A percentile compares a stretch with the other conserved stretches of the same genome.
Conservation (phyloP, 2,888 invertebrate species). For the Eupithecia abbreviata region DNA sequence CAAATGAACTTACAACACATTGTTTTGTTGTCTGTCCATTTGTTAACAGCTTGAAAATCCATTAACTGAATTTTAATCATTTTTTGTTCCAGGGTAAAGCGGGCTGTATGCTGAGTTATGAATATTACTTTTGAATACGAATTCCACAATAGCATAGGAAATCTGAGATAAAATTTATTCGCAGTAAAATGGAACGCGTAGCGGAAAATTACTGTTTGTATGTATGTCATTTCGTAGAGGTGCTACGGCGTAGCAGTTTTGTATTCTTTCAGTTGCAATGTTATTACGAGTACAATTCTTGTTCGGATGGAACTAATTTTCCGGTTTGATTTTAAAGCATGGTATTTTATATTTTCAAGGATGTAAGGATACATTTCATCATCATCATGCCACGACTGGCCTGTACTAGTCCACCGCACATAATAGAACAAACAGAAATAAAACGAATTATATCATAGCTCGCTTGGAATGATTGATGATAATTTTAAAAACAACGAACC, state of each 20-base stretch:
- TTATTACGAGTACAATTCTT: conserved; percentile 17
- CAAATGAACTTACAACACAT: background rate
- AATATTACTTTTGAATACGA: background rate
- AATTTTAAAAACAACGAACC: too few species aligned
- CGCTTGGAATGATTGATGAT: too few species aligned
- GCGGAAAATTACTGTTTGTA: conserved; percentile 25
- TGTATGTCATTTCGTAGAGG: conserved; percentile 28
- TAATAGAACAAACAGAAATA: too few species aligned
- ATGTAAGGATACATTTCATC: background rate
- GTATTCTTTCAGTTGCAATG: conserved; percentile 22
- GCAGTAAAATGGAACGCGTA: conserved; percentile 26
- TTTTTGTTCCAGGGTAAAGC: background rate
- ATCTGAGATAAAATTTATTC: background rate
- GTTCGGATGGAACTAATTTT: conserved; percentile 25
- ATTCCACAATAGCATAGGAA: background rate
- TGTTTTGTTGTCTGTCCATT: background rate
- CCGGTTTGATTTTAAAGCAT: conserved; percentile 11
- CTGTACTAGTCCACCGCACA: too few species aligned
- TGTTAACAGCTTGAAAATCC: background rate
- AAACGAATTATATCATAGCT: too few species aligned
- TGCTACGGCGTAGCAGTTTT: conserved; percentile 20
- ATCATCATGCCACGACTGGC: background rate
- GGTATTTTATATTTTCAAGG: background rate
- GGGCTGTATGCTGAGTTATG: background rate
- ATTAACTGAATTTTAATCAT: background rate